Base-by-base conservation (phyloP, 2,888 invertebrate species). In the Drosophila rubida region DNA sequence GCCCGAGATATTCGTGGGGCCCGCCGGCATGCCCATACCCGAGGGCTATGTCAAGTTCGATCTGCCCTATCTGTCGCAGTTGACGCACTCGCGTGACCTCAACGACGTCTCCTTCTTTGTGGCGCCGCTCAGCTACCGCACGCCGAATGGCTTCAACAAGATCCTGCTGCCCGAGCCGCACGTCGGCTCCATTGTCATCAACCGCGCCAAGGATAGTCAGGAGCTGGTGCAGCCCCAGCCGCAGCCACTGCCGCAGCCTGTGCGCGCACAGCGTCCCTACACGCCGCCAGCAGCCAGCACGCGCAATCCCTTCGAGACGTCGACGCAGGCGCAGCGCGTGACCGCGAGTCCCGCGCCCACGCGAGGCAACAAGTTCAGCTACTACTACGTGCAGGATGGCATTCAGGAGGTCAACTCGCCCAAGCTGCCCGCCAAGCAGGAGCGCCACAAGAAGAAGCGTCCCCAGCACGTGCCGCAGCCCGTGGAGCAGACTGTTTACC, bases 81-180 rank as follows among this genome's bases (percentile, higher is more conserved):
- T 91, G 57, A 69, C 90, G 2, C 89, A 90, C 39, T 74, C 79
- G 0, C 95, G 94, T 16, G 96, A 95, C 91, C 93, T 96, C 1
- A 94, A 95, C 55, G 95, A 95, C 74, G 90, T 96, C 0, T 96
- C 96, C 0, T 97, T 97, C 91, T 97, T 97, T 81, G 97, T 97
- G 6, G 97, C 97, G 0, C 97, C 97, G 0, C 91, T 96, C 22
- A 97, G 96, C 85, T 97, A 96, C 85, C 95, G 95, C 76, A 95
- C 96, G n/a, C 97, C 96, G 0, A 93, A 94, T 48, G 97, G 97
- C 2, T 97, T 96, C 88, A 95, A 96, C 0, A 97, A 97, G 92
- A 97, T 97, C 70, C 95, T 96, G 0, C 94, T 97, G 89, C 97
- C 97, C 0, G 95, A 96, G 11, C 97, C 97, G 0, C 97, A 97